phyloP scores from a whole-genome alignment of 2,113 vertebrate genomes.

The Carassius carassius region DNA sequence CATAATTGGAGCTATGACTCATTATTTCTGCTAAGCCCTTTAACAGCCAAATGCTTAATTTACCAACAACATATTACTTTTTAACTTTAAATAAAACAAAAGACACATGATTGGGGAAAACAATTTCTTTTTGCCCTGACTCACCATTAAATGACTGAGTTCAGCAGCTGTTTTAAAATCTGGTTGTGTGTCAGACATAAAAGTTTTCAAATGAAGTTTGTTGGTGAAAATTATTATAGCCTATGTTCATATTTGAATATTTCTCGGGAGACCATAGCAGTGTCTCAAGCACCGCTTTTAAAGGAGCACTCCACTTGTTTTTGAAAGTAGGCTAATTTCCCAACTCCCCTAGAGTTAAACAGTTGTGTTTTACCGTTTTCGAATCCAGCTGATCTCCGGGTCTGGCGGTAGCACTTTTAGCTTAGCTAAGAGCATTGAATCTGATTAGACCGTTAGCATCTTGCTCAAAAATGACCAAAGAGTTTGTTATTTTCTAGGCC shows the following conservation, averaged over 20 bases:
- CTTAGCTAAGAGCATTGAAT: too few relatives aligned
- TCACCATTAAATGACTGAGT: neutral
- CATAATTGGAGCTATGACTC: neutral
- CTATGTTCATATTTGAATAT: neutral
- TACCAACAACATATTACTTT: neutral
- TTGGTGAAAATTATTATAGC: neutral
- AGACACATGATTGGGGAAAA: neutral
- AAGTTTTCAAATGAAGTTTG: neutral
- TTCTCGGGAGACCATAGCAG: neutral
- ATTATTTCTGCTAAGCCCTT: neutral
- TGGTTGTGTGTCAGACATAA: neutral
- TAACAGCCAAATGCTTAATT: neutral
- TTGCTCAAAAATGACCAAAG: too few relatives aligned
- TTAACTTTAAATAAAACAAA: neutral
- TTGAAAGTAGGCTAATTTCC: too few relatives aligned
- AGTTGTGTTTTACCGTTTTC: too few relatives aligned
- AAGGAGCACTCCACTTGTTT: too few relatives aligned
- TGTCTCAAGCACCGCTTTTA: neutral
- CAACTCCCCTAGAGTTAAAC: too few relatives aligned
- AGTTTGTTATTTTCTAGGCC: too few relatives aligned
- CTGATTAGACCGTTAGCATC: too few relatives aligned
- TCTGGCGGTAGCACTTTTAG: too few relatives aligned
- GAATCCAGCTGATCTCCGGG: too few relatives aligned
- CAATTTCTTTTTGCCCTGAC: neutral
- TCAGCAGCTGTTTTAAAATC: neutral